These are phyloP conservation scores for Lutjanus argentimaculatus DNA, from an alignment of 2,797 vertebrate genomes.

Conservation along the genomic window DNA sequence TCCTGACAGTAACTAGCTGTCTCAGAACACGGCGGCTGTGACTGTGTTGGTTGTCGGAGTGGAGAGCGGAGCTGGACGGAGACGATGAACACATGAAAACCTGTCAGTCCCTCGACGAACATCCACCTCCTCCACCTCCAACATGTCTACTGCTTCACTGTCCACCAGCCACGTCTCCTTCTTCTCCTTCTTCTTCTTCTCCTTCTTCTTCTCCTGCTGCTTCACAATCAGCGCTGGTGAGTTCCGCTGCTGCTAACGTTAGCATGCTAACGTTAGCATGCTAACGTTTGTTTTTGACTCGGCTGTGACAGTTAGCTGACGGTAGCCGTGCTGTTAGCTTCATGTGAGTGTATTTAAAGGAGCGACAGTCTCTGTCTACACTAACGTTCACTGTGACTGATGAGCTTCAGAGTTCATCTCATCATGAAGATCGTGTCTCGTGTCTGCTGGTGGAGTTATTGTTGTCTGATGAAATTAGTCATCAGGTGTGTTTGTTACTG, in stretches of 20 bases:
- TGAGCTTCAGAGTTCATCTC: too few species aligned
- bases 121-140: background rate
- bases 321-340: too few species aligned
- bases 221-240: slow-evolving; percentile 17
- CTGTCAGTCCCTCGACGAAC: background rate
- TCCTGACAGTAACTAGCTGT: too few species aligned
- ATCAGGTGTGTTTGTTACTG: background rate
- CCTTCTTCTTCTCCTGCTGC: background rate
- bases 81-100: background rate
- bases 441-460: background rate
- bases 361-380: too few species aligned
- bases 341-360: too few species aligned
- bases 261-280: background rate
- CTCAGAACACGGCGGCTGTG: background rate
- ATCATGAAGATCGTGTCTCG: too few species aligned
- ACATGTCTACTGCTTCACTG: slow-evolving; percentile 9
- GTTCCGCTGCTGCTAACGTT: background rate
- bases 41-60: too few species aligned
- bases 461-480: background rate
- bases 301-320: too few species aligned
- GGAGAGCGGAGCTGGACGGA: background rate
- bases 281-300: background rate
- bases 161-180: background rate
- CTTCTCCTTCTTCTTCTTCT: background rate
- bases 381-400: background rate